A percentile compares a stretch with the other conserved stretches of the same genome.
These are phyloP conservation scores for Scrobipalpa costella DNA, from an alignment of 2,888 invertebrate genomes.

Conservation along the genomic window DNA sequence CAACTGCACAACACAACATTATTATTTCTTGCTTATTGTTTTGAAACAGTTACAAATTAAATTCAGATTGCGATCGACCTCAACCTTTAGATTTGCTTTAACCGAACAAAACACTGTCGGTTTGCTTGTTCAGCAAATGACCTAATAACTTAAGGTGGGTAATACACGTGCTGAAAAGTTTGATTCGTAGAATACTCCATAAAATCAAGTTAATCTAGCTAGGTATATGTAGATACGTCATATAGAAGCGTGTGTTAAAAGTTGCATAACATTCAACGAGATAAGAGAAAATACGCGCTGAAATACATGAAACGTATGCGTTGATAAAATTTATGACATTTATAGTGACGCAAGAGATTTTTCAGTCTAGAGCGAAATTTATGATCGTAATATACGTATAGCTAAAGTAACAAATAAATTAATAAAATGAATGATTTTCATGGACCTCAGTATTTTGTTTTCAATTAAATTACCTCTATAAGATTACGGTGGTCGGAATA, in stretches of 20 bases:
- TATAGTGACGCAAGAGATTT: not conserved
- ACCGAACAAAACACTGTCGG: conserved; percentile 26
- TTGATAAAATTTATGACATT: not conserved
- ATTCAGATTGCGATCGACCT: conserved; percentile 53
- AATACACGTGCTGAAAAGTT: conserved; percentile 3
- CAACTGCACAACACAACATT: conserved; percentile 12
- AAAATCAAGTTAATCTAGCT: not conserved
- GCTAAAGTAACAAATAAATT: no score
- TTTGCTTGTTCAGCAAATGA: not conserved
- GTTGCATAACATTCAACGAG: conserved; percentile 7
- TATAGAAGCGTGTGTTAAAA: not conserved
- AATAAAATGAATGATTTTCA: no score
- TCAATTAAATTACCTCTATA: no score
- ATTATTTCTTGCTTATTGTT: conserved; percentile 46
- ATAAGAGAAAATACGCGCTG: conserved; percentile 13
- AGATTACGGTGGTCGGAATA: no score
- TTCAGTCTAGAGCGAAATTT: no score
- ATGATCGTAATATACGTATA: no score
- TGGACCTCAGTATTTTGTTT: no score
- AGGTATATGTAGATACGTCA: not conserved
- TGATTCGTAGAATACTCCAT: no score
- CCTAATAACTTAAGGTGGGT: not conserved
- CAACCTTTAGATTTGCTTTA: conserved; percentile 47
- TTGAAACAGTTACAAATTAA: conserved; percentile 53
- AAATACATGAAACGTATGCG: not conserved